phyloP scores from a whole-genome alignment of 2,797 vertebrate species.

The Leontopithecus rosalia region DNA sequence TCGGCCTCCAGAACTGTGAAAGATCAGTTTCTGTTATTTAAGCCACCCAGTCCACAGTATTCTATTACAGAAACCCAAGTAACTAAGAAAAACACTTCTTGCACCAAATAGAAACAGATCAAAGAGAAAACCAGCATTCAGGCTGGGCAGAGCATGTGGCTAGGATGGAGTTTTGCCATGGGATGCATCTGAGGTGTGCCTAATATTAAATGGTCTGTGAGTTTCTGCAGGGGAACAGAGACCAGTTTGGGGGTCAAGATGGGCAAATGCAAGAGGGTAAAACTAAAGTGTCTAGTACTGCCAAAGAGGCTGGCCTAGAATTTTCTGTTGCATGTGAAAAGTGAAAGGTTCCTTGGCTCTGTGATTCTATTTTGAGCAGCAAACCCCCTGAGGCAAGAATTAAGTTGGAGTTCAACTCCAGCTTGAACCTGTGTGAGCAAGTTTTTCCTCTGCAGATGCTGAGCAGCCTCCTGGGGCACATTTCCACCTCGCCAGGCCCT shows the following conservation, averaged over 20 bases:
- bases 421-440: conserved; percentile 32
- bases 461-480: background rate
- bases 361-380: conserved; percentile 39
- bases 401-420: conserved; percentile 16
- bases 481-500: background rate
- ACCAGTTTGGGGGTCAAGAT: background rate
- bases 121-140: background rate
- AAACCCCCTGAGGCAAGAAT: conserved; percentile 52
- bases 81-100: background rate
- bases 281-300: background rate
- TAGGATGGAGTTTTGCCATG: background rate
- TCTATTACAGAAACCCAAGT: background rate
- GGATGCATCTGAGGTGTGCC: background rate
- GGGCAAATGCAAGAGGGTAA: background rate
- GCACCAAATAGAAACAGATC: conserved; percentile 25
- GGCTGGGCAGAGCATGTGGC: background rate
- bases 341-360: background rate
- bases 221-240: background rate
- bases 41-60: background rate
- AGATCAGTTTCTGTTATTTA: background rate
- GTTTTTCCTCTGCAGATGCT: conserved; percentile 40
- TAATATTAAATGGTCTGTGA: background rate
- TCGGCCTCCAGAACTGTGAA: background rate
- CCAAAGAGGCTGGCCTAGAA: background rate
- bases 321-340: background rate